Percentiles rank a stretch among this genome's conserved stretches.
These are phyloP conservation scores for Caiman crocodilus DNA, from an alignment of 2,797 vertebrate species.

Conservation along the genomic window DNA sequence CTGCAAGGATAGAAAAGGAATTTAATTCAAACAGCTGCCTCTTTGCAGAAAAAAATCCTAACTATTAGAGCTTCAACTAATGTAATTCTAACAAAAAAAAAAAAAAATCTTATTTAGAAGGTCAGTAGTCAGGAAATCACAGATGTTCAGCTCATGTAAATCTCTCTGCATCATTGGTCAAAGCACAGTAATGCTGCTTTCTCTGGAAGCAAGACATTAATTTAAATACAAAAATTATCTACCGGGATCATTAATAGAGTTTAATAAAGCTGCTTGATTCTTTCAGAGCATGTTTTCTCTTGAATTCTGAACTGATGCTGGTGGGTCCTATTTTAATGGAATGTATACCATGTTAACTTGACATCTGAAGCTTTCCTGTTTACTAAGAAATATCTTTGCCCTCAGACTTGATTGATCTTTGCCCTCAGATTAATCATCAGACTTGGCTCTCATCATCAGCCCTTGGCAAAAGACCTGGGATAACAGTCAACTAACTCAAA, in stretches of 20 bases:
- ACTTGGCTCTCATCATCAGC: conserved; percentile 36
- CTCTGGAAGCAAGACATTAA: conserved; percentile 61
- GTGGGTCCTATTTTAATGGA: conserved; percentile 36
- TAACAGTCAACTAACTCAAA: conserved; percentile 36
- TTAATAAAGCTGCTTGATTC: conserved; percentile 70
- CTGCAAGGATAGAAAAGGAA: conserved; percentile 80
- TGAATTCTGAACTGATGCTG: conserved; percentile 50
- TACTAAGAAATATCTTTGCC: conserved; percentile 20
- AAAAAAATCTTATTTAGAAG: conserved; percentile 67
- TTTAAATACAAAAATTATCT: conserved; percentile 73
- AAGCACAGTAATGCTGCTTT: conserved; percentile 62
- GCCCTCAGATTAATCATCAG: conserved; percentile 35
- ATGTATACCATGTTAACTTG: conserved; percentile 2
- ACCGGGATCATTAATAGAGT: conserved; percentile 61
- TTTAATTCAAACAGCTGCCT: conserved; percentile 46
- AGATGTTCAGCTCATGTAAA: conserved; percentile 68
- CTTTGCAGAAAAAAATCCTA: background rate
- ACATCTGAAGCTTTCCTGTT: conserved; percentile 45
- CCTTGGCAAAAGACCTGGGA: conserved; percentile 5
- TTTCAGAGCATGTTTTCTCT: conserved; percentile 57
- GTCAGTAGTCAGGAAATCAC: conserved; percentile 67
- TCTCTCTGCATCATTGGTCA: conserved; percentile 54
- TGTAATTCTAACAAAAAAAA: conserved; percentile 13
- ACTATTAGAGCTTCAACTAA: conserved; percentile 43
- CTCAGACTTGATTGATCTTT: too few species aligned